phyloP scores from a whole-genome alignment of 2,888 invertebrate species.

The Dimorphilus gyrociliatus region DNA sequence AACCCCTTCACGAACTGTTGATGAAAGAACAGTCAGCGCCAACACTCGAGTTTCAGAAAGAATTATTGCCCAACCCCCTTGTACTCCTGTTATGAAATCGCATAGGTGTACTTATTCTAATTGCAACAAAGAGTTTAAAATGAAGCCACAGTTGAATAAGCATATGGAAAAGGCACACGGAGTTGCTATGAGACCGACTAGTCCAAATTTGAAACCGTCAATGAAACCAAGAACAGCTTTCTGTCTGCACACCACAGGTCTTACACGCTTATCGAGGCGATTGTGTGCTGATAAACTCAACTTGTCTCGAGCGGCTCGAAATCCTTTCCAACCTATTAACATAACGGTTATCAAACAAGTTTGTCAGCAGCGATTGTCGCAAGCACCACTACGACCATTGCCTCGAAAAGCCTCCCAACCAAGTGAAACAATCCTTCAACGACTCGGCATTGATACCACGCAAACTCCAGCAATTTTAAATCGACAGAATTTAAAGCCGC shows the following conservation, averaged over 20 bases:
- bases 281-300: slow-evolving; percentile 60
- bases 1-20: slow-evolving; percentile 37
- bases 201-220: slow-evolving; percentile 74
- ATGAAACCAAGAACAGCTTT: slow-evolving; percentile 95
- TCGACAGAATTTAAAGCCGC: too few relatives aligned
- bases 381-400: too few relatives aligned
- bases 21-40: slow-evolving; percentile 15
- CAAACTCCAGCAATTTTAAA: too few relatives aligned
- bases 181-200: slow-evolving; percentile 51
- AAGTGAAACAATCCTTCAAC: too few relatives aligned
- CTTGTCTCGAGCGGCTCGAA: slow-evolving; percentile 69
- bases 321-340: slow-evolving; percentile 52
- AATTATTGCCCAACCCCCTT: too few relatives aligned
- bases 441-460: too few relatives aligned
- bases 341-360: slow-evolving; percentile 62
- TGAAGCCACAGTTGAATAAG: slow-evolving; percentile 79
- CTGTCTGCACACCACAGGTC: slow-evolving; percentile 74
- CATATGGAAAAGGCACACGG: slow-evolving; percentile 87
- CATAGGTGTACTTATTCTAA: too few relatives aligned
- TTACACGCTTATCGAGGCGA: slow-evolving; percentile 72
- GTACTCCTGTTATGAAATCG: too few relatives aligned
- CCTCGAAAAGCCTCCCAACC: too few relatives aligned
- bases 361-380: too few relatives aligned
- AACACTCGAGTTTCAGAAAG: not conserved
- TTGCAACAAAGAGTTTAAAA: slow-evolving; percentile 57